Evolutionary conservation across 2,113 vertebrate genomes (phyloP).

Genomic region (Numida meleagris): DNA sequence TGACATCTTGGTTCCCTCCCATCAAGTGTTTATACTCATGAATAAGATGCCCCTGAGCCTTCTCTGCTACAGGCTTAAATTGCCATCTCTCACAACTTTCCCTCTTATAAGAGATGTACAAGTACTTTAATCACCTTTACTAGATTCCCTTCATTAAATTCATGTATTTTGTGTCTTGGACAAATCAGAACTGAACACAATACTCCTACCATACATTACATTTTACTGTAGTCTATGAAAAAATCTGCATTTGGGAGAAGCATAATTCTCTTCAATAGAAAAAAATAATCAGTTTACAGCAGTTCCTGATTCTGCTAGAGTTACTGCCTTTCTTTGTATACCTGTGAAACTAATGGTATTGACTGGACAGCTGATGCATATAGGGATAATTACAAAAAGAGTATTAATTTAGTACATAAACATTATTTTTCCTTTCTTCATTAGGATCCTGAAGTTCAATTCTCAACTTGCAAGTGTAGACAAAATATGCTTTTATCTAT

Average conservation of each 20-base stretch:
- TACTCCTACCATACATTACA: neutral
- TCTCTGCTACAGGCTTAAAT: neutral
- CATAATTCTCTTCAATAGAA: neutral
- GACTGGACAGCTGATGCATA: neutral
- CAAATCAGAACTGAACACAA: neutral
- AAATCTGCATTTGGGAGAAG: neutral
- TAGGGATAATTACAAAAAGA: neutral
- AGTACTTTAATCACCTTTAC: neutral
- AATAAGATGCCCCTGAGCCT: neutral
- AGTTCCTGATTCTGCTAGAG: neutral
- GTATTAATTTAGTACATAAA: neutral
- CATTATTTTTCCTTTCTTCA: neutral
- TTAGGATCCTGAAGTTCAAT: neutral
- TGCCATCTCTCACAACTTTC: neutral
- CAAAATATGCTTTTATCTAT: slow-evolving; percentile 62
- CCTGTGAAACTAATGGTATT: neutral
- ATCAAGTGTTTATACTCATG: neutral
- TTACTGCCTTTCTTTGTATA: neutral
- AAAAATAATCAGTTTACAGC: neutral
- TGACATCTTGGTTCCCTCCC: neutral
- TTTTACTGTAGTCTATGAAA: neutral
- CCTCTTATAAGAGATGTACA: neutral
- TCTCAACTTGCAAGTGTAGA: slow-evolving; percentile 51
- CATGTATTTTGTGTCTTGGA: neutral
- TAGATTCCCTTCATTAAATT: neutral